Base-by-base conservation (phyloP, 1,140 invertebrate species). In the Metopolophium dirhodum region DNA sequence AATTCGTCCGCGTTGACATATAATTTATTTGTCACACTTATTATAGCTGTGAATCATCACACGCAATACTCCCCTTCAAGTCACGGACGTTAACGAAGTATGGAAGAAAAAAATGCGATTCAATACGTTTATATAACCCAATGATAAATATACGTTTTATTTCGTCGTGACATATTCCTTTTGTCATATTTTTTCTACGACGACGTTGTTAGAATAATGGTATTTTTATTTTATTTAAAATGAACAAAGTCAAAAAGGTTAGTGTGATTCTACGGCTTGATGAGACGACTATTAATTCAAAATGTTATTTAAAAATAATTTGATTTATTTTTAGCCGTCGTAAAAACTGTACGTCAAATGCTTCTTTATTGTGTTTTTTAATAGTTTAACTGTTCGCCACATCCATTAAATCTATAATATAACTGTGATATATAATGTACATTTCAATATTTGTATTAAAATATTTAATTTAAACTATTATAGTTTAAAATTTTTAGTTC, bases 11-110 rank as follows among this genome's bases (percentile, higher is more conserved):
- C 51, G 49, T 37, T 89, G 87, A 57, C 51, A 51, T 89, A 89
- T 89, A 89, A 89, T 89, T 57, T 89, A 89, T 89, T 89, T 89
- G 87, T 57, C 35, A 89, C 87, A 26, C 87, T 57, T 89, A 89
- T 57, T 89, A 89, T 89, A 57, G 87, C 49, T 57, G 49, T 37
- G 22, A 89, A 89, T 57, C 87, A 57, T n/a, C 47, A 57, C 22
- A 51, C 49, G 7, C 49, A 23, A 11, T 26, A 35, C n/a, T 41
- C 87, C 87, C 87, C 49, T 57, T 35, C 51, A 7, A 89, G 87
- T 89, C 87, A 89, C 51, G 87, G 87, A 89, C 87, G 87, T 89
- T 89, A 89, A 89, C 87, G 87, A 89, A 89, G 87, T 89, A 89
- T 89, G 37, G 37, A 51, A 87, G 41, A 88, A 49, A 35, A 54